Evolutionary conservation across 2,888 invertebrate genomes (phyloP).

Genomic region (Sericinus montela): DNA sequence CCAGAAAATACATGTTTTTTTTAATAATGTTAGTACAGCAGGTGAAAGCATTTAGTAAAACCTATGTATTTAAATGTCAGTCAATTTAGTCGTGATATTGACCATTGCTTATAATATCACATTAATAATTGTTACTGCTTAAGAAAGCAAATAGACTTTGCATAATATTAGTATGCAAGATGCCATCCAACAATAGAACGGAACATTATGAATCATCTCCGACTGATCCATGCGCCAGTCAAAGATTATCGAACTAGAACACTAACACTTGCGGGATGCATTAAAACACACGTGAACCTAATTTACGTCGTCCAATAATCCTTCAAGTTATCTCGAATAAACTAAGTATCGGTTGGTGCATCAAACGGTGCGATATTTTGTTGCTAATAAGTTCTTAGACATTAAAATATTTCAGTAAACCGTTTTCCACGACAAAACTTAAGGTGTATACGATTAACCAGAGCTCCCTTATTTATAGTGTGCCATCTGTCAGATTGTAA

Average conservation of each 20-base stretch:
- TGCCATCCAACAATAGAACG: slow-evolving; percentile 72
- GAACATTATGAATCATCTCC: slow-evolving; percentile 71
- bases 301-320: slow-evolving; percentile 71
- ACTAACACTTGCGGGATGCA: slow-evolving; percentile 71
- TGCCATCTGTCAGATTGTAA: slow-evolving; percentile 73
- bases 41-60: no score
- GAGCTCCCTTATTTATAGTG: slow-evolving; percentile 68
- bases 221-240: slow-evolving; percentile 65
- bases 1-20: no score
- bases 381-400: slow-evolving; percentile 59
- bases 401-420: slow-evolving; percentile 55
- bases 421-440: slow-evolving; percentile 45
- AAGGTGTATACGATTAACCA: slow-evolving; percentile 44
- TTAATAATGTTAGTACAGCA: no score
- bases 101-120: no score
- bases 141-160: slow-evolving; percentile 56
- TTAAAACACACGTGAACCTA: slow-evolving; percentile 77
- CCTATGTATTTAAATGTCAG: no score
- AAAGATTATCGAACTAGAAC: slow-evolving; percentile 77
- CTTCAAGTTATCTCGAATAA: slow-evolving; percentile 50
- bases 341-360: slow-evolving; percentile 73
- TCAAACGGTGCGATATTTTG: slow-evolving; percentile 70
- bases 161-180: slow-evolving; percentile 64
- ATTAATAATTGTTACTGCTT: slow-evolving; percentile 20
- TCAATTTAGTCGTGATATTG: no score